Conservation (phyloP, 64 coral and sea anemone genomes). For the Montipora efflorescens region DNA sequence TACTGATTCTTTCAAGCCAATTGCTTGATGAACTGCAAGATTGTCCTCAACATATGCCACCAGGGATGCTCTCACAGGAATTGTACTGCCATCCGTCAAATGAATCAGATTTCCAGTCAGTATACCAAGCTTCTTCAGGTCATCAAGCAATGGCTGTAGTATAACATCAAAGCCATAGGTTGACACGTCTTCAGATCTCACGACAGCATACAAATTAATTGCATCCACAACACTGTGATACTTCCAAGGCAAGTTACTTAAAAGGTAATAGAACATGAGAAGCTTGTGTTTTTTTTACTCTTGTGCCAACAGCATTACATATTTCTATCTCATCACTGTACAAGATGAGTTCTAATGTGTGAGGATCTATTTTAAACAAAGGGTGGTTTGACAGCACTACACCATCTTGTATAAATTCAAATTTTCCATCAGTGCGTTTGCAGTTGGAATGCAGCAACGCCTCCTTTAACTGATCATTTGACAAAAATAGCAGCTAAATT, state of each 20-base stretch:
- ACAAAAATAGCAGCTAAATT: slow-evolving; percentile 16
- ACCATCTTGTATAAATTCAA: slow-evolving; percentile 31
- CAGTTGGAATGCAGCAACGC: slow-evolving; percentile 7
- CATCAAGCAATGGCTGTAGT: slow-evolving; percentile 32
- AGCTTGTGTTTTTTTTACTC: slow-evolving; percentile 58
- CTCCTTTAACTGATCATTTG: not conserved
- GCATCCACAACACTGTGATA: slow-evolving; percentile 25
- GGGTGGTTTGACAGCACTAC: not conserved
- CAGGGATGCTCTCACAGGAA: slow-evolving; percentile 28
- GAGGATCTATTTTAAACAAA: slow-evolving; percentile 5
- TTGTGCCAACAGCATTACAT: slow-evolving; percentile 67
- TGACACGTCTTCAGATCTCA: slow-evolving; percentile 41
- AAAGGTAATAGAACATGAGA: slow-evolving; percentile 66
- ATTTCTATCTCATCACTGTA: slow-evolving; percentile 72
- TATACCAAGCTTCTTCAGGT: slow-evolving; percentile 21
- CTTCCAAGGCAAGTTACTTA: slow-evolving; percentile 26
- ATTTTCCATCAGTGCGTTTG: not conserved
- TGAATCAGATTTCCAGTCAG: slow-evolving; percentile 14
- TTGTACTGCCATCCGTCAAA: slow-evolving; percentile 23
- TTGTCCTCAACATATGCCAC: slow-evolving; percentile 70
- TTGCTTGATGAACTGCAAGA: slow-evolving; percentile 57
- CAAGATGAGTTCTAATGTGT: slow-evolving; percentile 33
- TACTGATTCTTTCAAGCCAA: slow-evolving; percentile 74
- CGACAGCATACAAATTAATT: slow-evolving; percentile 47
- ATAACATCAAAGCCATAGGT: slow-evolving; percentile 70